Evolutionary conservation across 2,113 vertebrate genomes (phyloP).

Genomic region (Mobula birostris): DNA sequence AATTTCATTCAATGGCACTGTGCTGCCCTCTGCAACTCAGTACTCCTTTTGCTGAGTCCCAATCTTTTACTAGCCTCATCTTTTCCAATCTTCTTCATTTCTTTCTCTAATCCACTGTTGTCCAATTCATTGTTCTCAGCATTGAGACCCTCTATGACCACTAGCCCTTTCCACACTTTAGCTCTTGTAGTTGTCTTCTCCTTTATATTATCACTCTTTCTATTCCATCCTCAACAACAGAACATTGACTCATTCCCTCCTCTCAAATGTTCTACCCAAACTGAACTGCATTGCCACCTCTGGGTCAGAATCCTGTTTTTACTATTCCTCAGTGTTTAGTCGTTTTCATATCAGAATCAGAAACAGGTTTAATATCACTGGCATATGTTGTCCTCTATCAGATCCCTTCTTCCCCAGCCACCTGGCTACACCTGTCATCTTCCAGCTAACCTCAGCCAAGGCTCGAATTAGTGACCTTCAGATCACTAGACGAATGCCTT

Average conservation of each 20-base stretch:
- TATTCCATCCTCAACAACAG: neutral
- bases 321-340: neutral
- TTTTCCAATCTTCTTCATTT: neutral
- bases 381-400: too few species aligned
- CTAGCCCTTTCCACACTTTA: neutral
- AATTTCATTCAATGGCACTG: neutral
- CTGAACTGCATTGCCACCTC: neutral
- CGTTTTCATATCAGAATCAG: neutral
- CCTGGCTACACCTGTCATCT: too few species aligned
- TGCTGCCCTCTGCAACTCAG: neutral
- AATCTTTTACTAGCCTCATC: neutral
- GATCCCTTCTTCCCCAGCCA: too few species aligned
- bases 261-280: neutral
- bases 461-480: too few species aligned
- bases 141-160: neutral
- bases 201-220: neutral
- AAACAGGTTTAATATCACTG: too few species aligned
- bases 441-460: too few species aligned
- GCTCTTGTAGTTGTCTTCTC: neutral
- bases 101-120: neutral
- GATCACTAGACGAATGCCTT: too few species aligned
- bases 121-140: neutral
- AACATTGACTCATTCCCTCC: neutral
- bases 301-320: neutral
- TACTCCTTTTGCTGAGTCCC: too few species aligned